Conservation (phyloP, 1,140 invertebrate species). For the Drosophila rufa region DNA sequence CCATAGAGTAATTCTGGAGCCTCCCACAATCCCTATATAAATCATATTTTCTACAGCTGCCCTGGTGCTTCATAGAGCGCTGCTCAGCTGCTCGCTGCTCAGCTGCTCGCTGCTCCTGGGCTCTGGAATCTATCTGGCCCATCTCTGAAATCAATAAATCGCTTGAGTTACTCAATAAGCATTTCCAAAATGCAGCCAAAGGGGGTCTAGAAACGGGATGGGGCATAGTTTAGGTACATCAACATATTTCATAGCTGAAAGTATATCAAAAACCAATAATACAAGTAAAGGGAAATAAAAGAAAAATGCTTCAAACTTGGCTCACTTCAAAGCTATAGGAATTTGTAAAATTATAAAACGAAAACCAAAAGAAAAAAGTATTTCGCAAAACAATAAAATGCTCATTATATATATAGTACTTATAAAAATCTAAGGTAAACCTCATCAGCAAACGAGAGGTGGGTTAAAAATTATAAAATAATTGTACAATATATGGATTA, state of each 20-base stretch:
- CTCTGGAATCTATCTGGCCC: constrained; percentile 44
- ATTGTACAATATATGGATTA: constrained; percentile 24
- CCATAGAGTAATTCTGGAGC: background rate
- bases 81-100: constrained; percentile 31
- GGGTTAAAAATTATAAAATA: constrained; percentile 6
- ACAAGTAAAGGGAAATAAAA: constrained; percentile 12
- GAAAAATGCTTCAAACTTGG: constrained; percentile 49
- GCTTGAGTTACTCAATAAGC: constrained; percentile 55
- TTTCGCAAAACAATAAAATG: constrained; percentile 64
- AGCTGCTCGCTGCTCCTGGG: constrained; percentile 38
- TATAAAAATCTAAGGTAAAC: constrained; percentile 28
- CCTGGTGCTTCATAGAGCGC: constrained; percentile 20
- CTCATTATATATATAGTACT: constrained; percentile 72
- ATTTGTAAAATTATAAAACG: constrained; percentile 49
- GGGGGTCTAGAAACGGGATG: constrained; percentile 49
- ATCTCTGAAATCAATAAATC: constrained; percentile 75
- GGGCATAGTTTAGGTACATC: constrained; percentile 58
- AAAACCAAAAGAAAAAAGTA: constrained; percentile 19
- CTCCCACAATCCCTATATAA: background rate
- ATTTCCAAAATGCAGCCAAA: constrained; percentile 82
- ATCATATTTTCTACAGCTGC: constrained; percentile 39
- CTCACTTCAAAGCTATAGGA: constrained; percentile 40
- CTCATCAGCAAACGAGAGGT: background rate
- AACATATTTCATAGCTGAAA: constrained; percentile 62
- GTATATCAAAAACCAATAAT: constrained; percentile 47